A percentile compares a stretch with the other conserved stretches of the same genome.
These are phyloP conservation scores for Drosophila melanica DNA, from an alignment of 1,140 invertebrate species.

Conservation along the genomic window DNA sequence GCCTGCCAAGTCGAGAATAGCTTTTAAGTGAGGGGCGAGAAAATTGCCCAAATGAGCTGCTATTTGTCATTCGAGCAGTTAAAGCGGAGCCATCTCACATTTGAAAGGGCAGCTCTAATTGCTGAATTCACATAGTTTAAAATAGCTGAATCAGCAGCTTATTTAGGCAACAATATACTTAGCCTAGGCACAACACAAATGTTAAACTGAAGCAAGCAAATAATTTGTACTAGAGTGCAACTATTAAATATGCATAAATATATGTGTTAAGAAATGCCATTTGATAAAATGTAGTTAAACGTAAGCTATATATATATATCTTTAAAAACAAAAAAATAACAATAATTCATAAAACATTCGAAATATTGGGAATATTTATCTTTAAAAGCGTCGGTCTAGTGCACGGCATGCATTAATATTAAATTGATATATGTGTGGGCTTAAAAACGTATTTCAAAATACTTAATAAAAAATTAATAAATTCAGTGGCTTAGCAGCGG, in stretches of 20 bases:
- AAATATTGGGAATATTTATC: neutral
- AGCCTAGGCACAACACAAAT: slow-evolving; percentile 56
- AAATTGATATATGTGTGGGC: slow-evolving; percentile 28
- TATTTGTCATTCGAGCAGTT: slow-evolving; percentile 9
- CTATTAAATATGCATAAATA: neutral
- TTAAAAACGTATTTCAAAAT: slow-evolving; percentile 32
- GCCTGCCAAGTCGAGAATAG: slow-evolving; percentile 84
- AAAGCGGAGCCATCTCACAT: neutral
- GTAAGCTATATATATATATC: neutral
- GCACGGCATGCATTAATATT: slow-evolving; percentile 46
- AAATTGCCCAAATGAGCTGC: slow-evolving; percentile 68
- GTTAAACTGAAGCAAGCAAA: neutral
- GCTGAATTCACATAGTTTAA: neutral
- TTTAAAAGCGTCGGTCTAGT: slow-evolving; percentile 5
- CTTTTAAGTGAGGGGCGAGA: slow-evolving; percentile 70
- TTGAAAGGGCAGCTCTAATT: slow-evolving; percentile 13
- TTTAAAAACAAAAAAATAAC: too few species aligned
- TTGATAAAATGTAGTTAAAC: neutral
- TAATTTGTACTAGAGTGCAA: slow-evolving; percentile 16
- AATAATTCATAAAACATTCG: neutral
- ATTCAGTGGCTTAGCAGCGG: slow-evolving; percentile 54
- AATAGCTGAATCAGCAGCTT: slow-evolving; percentile 20
- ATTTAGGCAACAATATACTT: slow-evolving; percentile 58
- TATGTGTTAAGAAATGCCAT: neutral
- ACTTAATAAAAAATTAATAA: slow-evolving; percentile 57